Conservation (phyloP, 2,888 invertebrate species). For the Erebia ligea region DNA sequence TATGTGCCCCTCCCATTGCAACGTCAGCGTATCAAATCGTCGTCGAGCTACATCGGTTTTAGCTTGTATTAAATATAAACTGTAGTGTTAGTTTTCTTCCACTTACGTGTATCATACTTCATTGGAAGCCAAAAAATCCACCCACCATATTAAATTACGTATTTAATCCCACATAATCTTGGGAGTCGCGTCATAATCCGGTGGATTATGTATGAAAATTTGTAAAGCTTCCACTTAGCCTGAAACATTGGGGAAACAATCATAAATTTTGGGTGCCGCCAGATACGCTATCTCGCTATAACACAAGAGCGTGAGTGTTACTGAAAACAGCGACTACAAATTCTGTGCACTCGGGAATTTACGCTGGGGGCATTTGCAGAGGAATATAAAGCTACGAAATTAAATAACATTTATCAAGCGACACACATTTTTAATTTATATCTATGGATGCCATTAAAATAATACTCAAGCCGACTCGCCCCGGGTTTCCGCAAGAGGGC, state of each 20-base stretch:
- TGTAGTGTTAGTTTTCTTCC: not conserved
- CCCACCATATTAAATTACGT: slow-evolving; percentile 4
- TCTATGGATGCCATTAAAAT: no score
- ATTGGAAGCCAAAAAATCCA: slow-evolving; percentile 5
- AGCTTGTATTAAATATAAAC: no score
- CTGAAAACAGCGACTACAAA: slow-evolving; percentile 41
- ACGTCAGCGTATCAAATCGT: no score
- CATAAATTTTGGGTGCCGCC: slow-evolving; percentile 61
- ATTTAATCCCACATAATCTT: slow-evolving; percentile 13
- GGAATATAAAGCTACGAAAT: slow-evolving; percentile 21
- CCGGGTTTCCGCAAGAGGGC: no score
- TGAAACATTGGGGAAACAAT: slow-evolving; percentile 57
- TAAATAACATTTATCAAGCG: slow-evolving; percentile 23
- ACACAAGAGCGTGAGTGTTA: slow-evolving; percentile 46
- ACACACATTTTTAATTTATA: slow-evolving; percentile 12
- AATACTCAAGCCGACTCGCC: no score
- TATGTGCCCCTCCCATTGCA: no score
- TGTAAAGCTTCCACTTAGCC: slow-evolving; percentile 58
- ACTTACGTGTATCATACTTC: not conserved
- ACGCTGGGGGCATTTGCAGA: slow-evolving; percentile 17
- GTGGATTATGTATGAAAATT: slow-evolving; percentile 43
- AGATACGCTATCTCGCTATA: slow-evolving; percentile 55
- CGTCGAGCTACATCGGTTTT: no score
- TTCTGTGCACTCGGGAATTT: slow-evolving; percentile 30
- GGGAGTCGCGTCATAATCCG: slow-evolving; percentile 11